A percentile compares a stretch with the other conserved stretches of the same genome.
Evolutionary conservation across 2,113 vertebrate species (phyloP).

Genomic region (Ochotona curzoniae): DNA sequence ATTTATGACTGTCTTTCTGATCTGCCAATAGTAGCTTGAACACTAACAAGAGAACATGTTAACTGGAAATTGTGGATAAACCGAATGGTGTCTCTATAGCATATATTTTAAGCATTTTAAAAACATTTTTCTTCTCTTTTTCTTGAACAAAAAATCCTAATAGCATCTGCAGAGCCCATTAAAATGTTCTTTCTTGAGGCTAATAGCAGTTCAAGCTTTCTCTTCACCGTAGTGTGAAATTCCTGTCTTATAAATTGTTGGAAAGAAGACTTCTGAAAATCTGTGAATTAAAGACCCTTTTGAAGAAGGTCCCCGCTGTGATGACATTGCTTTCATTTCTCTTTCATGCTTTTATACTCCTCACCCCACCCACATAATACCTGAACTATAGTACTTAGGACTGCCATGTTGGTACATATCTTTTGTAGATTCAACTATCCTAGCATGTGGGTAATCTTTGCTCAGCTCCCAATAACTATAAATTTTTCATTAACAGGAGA

Average conservation of each 20-base stretch:
- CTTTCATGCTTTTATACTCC: conserved; percentile 47
- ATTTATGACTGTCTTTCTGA: not conserved
- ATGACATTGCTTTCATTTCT: conserved; percentile 58
- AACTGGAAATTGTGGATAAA: not conserved
- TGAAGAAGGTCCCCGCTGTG: conserved; percentile 58
- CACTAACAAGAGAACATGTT: not conserved
- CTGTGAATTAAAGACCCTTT: conserved; percentile 64
- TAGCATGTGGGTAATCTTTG: conserved; percentile 49
- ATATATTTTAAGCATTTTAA: conserved; percentile 29
- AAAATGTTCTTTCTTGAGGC: conserved; percentile 43
- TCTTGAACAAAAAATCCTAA: conserved; percentile 51
- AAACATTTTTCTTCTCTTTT: not conserved
- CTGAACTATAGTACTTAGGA: conserved; percentile 31
- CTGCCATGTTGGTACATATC: not conserved
- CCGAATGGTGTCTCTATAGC: not conserved
- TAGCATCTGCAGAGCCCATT: conserved; percentile 17
- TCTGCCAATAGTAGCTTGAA: not conserved
- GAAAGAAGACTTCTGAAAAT: conserved; percentile 26
- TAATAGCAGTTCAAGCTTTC: not conserved
- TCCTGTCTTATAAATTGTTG: conserved; percentile 32
- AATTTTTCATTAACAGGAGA: conserved; percentile 55
- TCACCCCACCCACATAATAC: conserved; percentile 60
- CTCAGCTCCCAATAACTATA: conserved; percentile 24
- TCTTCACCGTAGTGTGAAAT: conserved; percentile 57
- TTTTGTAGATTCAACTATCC: conserved; percentile 57